Percentiles rank a stretch among this genome's conserved stretches.
phyloP scores from a whole-genome alignment of 2,113 vertebrate genomes.

The Copsychus sechellarum region DNA sequence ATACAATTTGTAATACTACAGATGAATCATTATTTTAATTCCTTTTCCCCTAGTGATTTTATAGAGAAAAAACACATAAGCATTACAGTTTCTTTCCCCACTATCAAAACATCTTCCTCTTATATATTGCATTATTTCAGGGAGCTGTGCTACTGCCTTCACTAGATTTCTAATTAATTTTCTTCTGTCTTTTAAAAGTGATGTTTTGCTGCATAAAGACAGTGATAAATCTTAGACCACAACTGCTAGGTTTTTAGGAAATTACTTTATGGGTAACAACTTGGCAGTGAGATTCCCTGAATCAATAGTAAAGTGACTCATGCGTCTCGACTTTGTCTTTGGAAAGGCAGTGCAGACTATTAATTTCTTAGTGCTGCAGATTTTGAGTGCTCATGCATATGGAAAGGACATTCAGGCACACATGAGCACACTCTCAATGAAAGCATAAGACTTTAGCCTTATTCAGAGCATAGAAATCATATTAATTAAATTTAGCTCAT shows the following conservation, averaged over 20 bases:
- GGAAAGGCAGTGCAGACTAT: background rate
- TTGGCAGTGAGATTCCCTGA: slow-evolving; percentile 17
- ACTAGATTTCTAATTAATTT: slow-evolving; percentile 44
- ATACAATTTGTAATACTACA: background rate
- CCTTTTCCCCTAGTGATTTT: background rate
- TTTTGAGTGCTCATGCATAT: background rate
- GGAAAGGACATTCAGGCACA: background rate
- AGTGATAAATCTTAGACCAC: slow-evolving; percentile 44
- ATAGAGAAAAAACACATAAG: background rate
- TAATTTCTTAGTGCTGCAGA: background rate
- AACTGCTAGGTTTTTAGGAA: slow-evolving; percentile 21
- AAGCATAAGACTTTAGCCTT: background rate
- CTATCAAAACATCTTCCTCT: background rate
- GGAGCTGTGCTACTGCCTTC: background rate
- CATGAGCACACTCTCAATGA: background rate
- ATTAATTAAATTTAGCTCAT: background rate
- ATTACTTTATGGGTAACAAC: slow-evolving; percentile 38
- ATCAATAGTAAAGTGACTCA: slow-evolving; percentile 57
- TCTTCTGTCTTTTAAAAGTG: background rate
- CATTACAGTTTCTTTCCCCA: background rate
- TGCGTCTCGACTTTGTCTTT: background rate
- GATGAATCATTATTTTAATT: background rate
- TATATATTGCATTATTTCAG: background rate
- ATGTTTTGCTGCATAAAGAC: slow-evolving; percentile 7
- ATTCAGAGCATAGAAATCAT: background rate